A percentile compares a stretch with the other conserved stretches of the same genome.
These are phyloP conservation scores for Drosophila varians DNA, from an alignment of 1,140 invertebrate genomes.

Conservation along the genomic window DNA sequence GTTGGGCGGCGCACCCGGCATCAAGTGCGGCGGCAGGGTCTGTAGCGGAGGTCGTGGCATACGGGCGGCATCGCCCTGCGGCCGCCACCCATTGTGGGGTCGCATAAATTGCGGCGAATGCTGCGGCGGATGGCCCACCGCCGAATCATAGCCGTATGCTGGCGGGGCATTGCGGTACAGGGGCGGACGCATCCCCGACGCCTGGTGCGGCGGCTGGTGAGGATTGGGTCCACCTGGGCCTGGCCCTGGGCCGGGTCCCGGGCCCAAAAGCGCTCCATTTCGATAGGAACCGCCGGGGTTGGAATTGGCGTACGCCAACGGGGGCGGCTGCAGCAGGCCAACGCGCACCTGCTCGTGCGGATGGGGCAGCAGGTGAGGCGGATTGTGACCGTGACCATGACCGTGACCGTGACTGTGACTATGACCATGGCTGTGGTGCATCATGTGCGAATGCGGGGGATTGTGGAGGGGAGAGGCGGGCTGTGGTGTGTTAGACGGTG, in stretches of 20 bases:
- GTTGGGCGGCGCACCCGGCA: conserved; percentile 54
- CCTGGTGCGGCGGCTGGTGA: conserved; percentile 9
- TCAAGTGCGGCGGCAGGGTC: conserved; percentile 63
- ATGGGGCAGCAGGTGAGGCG: conserved; percentile 58
- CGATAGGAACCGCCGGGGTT: conserved; percentile 39
- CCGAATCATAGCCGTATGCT: conserved; percentile 46
- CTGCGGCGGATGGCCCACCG: conserved; percentile 38
- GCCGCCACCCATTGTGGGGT: conserved; percentile 68
- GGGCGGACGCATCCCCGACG: conserved; percentile 24
- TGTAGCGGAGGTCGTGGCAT: conserved; percentile 73
- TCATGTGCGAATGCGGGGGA: conserved; percentile 65
- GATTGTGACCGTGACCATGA: conserved; percentile 21
- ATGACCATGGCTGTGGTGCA: conserved; percentile 34
- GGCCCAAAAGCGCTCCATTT: conserved; percentile 59
- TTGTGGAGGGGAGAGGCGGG: conserved; percentile 47
- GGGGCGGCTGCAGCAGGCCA: conserved; percentile 63
- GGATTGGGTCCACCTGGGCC: neutral
- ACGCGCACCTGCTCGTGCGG: conserved; percentile 65
- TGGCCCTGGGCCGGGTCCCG: conserved; percentile 37
- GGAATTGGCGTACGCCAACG: conserved; percentile 36
- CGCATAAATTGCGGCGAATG: conserved; percentile 61
- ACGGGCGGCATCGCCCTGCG: conserved; percentile 57
- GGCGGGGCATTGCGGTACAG: conserved; percentile 47
- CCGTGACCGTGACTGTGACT: neutral
- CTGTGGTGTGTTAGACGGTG: conserved; percentile 54